Evolutionary conservation across 2,888 invertebrate species (phyloP), one percentile per base, ranked within the genome.

Genomic region (Cheilosia impressa): DNA sequence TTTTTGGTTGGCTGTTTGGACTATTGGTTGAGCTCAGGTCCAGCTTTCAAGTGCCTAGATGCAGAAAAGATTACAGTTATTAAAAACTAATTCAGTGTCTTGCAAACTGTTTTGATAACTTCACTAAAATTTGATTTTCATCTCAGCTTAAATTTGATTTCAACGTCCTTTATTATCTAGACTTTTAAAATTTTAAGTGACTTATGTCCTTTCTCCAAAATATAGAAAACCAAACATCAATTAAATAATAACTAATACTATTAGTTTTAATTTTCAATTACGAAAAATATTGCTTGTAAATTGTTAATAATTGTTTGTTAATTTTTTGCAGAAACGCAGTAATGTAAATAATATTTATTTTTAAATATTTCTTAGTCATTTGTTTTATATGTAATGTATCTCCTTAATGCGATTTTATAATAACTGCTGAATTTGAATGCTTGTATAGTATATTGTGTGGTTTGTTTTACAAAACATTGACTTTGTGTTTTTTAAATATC

Each of bases 271-370:
- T 60, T 76, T 76, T 58, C 22, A 47, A 9, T 60, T 68, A 31
- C 19, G 60, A 52, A 77, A 77, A 78, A 68, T 78, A 78, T 78
- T 78, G 77, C 77, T 78, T 63, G 7, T 65, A 10, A 62, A n/a
- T n/a, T n/a, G n/a, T n/a, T n/a, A 1, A 19, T 65, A 47, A 47
- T 5, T 13, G 10, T 52, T 22, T 24, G 10, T 52, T 24, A 4
- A 55, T n/a, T 55, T 63, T 43, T n/a, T 47, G 7, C 24, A 50
- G 27, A 50, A 76, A 52, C 27, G 34, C 62, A 45, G 22, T 31
- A 7, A 34, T 53, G 22, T 22, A 43, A 43, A 43, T 19, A 45
- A 50, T 10, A 19, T 38, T 19, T 13, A 60, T 69, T 53, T 27
- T 19, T 31, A 53, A 13, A 24, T 43, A 7, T 58, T 13, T 34